These are phyloP conservation scores for Babyrousa celebensis DNA, from an alignment of 2,797 vertebrate species.

Conservation along the genomic window DNA sequence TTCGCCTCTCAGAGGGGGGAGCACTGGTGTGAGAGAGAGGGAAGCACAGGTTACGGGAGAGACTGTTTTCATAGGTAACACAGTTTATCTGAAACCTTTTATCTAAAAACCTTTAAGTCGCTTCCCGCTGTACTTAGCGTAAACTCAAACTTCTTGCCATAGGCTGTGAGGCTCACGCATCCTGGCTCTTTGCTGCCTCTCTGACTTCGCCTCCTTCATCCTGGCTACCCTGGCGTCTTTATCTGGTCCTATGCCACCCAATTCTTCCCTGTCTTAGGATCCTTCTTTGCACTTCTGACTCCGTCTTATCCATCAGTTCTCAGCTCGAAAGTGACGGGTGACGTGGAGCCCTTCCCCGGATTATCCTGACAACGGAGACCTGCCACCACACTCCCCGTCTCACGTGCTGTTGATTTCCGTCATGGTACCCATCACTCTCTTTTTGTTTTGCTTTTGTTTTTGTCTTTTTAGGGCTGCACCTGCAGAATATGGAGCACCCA, in stretches of 20 bases:
- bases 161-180: background rate
- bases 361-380: background rate
- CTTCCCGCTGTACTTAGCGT: background rate
- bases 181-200: background rate
- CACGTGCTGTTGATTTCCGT: background rate
- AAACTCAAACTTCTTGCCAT: background rate
- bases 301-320: slow-evolving; percentile 15
- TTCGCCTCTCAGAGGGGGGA: background rate
- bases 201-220: background rate
- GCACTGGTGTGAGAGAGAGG: background rate
- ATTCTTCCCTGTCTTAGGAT: background rate
- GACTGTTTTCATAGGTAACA: background rate
- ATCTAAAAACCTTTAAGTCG: background rate
- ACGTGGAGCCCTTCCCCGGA: background rate
- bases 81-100: background rate
- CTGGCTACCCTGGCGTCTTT: background rate
- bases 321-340: background rate
- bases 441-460: too few species aligned
- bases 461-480: too few species aligned
- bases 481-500: too few species aligned
- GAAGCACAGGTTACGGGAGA: background rate
- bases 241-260: background rate
- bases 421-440: background rate
- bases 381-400: background rate
- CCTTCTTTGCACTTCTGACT: background rate